These are phyloP conservation scores for Diplodus puntazzo DNA, from an alignment of 2,797 vertebrate genomes.

Conservation along the genomic window DNA sequence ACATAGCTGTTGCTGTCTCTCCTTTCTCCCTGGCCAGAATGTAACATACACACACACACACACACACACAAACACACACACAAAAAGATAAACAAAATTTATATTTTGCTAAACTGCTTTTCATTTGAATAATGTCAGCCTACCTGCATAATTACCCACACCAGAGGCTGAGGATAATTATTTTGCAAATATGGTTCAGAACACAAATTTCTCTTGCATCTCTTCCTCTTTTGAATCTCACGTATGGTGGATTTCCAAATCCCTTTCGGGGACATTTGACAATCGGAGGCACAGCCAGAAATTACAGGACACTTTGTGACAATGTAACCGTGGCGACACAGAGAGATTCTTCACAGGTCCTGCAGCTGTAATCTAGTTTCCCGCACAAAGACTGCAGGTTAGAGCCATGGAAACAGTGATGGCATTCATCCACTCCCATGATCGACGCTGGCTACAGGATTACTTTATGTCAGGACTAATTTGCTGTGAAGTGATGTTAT, in stretches of 20 bases:
- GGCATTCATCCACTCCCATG: slow-evolving; percentile 18
- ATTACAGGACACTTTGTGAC: slow-evolving; percentile 34
- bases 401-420: not conserved
- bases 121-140: slow-evolving; percentile 65
- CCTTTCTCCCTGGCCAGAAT: slow-evolving; percentile 16
- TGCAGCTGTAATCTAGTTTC: slow-evolving; percentile 34
- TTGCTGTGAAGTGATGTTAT: slow-evolving; percentile 26
- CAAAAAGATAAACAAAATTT: slow-evolving; percentile 49
- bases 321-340: slow-evolving; percentile 7
- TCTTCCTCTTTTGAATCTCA: slow-evolving; percentile 41
- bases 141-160: slow-evolving; percentile 71
- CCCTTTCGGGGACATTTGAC: slow-evolving; percentile 29
- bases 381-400: slow-evolving; percentile 32
- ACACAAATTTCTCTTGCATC: slow-evolving; percentile 52
- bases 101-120: slow-evolving; percentile 59
- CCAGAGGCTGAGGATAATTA: slow-evolving; percentile 63
- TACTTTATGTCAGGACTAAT: slow-evolving; percentile 47
- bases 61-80: not conserved
- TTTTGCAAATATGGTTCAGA: slow-evolving; percentile 65
- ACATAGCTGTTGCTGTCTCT: slow-evolving; percentile 13
- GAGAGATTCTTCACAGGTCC: not conserved
- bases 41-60: not conserved
- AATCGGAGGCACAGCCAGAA: slow-evolving; percentile 29
- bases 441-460: slow-evolving; percentile 17
- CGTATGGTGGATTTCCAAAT: slow-evolving; percentile 40